A percentile compares a stretch with the other conserved stretches of the same genome.
phyloP scores from a whole-genome alignment of 2,888 invertebrate species.

The Apotomis turbidana region DNA sequence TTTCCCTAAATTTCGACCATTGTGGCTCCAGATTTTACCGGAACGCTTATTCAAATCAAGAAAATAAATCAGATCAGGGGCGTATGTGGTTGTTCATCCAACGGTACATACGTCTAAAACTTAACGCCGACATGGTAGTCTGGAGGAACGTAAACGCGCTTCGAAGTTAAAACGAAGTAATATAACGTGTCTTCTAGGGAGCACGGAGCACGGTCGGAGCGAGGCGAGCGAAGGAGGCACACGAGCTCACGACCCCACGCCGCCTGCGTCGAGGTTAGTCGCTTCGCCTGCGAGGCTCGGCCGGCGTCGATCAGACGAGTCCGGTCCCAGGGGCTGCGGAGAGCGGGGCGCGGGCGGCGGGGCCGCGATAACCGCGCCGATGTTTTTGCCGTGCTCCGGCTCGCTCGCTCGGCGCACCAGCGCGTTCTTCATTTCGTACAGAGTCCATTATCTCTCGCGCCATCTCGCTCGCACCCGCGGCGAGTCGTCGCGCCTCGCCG shows the following conservation, averaged over 20 bases:
- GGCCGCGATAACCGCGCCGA: slow-evolving; percentile 78
- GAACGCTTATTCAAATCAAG: not conserved
- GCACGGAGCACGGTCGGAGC: slow-evolving; percentile 67
- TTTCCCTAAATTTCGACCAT: not conserved
- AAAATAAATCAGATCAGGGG: not conserved
- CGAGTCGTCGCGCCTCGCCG: slow-evolving; percentile 80
- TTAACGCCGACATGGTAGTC: slow-evolving; percentile 47
- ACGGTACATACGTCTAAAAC: not conserved
- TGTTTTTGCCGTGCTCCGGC: slow-evolving; percentile 81
- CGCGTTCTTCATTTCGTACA: slow-evolving; percentile 81
- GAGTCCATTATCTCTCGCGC: slow-evolving; percentile 80
- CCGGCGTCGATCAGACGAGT: slow-evolving; percentile 71
- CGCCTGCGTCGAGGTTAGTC: slow-evolving; percentile 76
- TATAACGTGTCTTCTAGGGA: slow-evolving; percentile 62
- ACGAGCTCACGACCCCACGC: slow-evolving; percentile 71
- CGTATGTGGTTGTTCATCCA: not conserved
- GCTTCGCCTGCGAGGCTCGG: slow-evolving; percentile 71
- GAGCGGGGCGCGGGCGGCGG: slow-evolving; percentile 51
- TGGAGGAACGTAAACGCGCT: slow-evolving; percentile 68
- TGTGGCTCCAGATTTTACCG: not conserved
- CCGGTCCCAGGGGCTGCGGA: slow-evolving; percentile 58
- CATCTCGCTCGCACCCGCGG: slow-evolving; percentile 73
- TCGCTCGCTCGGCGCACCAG: slow-evolving; percentile 77
- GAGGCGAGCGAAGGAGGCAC: slow-evolving; percentile 67
- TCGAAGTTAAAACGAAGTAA: slow-evolving; percentile 68